Evolutionary conservation across 2,113 vertebrate species (phyloP), one percentile per base, ranked within the genome.

Genomic region (Fulica atra): DNA sequence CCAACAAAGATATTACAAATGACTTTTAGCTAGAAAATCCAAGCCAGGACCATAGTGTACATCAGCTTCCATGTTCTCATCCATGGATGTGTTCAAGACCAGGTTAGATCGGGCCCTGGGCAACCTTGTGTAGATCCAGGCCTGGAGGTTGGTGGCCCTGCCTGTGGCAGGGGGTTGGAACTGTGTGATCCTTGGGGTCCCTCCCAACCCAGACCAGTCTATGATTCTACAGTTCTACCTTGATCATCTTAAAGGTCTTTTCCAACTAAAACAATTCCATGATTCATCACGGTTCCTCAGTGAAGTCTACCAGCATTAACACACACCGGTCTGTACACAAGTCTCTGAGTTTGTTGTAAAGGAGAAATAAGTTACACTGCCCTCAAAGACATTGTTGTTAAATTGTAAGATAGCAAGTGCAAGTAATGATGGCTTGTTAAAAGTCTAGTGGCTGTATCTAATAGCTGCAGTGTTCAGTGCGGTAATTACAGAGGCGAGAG

Each of bases 401-500:
- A 87, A 87, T n/a, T 65, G 10, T 51, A 54, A 91, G 86, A 86
- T n/a, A 70, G 53, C 63, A 57, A 94, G 77, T 42, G 51, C 51
- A 60, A 74, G 91, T 85, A 93, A 85, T 25, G 93, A 95, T 63
- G 77, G 68, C 86, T 87, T 89, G 70, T 93, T 96, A 89, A 77
- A 93, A 92, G 81, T 76, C 92, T 91, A 69, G 70, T 51, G 77
- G 82, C 90, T 95, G 71, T 89, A 92, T 81, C 93, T 92, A 94
- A 96, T 71, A 90, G 94, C 70, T 77, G 11, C 72, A 85, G 59
- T 59, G 50, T 42, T 93, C 90, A 61, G 57, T 59, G 86, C 23
- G 5, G 95, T 93, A 95, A 96, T 94, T 97, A 96, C 90, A 96
- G 96, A 91, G 90, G 93, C 28, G 4, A 93, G 92, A 96, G 88